Evolutionary conservation across 2,888 invertebrate species (phyloP).

Genomic region (Heliconius aoede): DNA sequence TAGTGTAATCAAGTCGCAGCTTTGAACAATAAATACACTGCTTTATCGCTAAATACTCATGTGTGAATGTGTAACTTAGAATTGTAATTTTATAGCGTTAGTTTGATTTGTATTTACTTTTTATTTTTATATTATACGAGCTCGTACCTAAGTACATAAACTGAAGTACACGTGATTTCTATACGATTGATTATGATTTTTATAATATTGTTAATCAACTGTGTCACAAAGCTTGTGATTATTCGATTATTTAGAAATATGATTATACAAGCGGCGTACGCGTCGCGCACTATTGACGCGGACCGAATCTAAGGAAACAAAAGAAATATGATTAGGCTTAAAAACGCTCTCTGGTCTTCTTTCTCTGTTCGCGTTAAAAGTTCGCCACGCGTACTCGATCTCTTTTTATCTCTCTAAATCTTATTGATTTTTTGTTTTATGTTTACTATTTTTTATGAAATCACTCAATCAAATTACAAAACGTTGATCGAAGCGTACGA

Average conservation of each 20-base stretch:
- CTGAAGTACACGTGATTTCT: constrained; percentile 80
- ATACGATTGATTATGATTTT: constrained; percentile 71
- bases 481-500: constrained; percentile 62
- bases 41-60: constrained; percentile 84
- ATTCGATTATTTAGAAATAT: constrained; percentile 44
- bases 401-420: constrained; percentile 49
- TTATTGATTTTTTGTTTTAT: constrained; percentile 49
- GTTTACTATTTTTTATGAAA: constrained; percentile 56
- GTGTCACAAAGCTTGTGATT: constrained; percentile 64
- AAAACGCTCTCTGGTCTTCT: constrained; percentile 46
- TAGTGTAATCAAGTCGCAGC: constrained; percentile 80
- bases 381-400: constrained; percentile 48
- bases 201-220: constrained; percentile 59
- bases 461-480: constrained; percentile 62
- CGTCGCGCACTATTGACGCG: constrained; percentile 57
- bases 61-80: constrained; percentile 79
- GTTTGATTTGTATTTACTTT: constrained; percentile 61
- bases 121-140: constrained; percentile 78
- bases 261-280: constrained; percentile 55
- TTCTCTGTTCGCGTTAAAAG: constrained; percentile 46
- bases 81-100: constrained; percentile 59
- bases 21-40: constrained; percentile 80
- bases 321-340: constrained; percentile 51
- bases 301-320: constrained; percentile 29
- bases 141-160: constrained; percentile 78